Evolutionary conservation across 2,888 invertebrate genomes (phyloP), one percentile per base, ranked within the genome.

Genomic region (Hydraecia micacea): DNA sequence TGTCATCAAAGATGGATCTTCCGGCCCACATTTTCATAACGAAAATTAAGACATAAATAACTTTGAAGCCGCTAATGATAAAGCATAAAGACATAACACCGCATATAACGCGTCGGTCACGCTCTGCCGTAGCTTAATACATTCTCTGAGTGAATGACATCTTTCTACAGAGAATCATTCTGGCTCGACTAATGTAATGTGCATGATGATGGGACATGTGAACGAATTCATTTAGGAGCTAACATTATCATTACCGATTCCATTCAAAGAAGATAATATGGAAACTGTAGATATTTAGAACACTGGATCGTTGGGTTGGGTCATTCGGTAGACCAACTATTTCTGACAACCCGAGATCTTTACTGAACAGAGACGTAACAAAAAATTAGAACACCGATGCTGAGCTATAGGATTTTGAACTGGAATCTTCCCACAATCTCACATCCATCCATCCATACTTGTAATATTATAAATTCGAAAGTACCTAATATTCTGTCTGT

Each of bases 11-110:
- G 89, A 80, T 90, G 73, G 77, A 82, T 85, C 91, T 93, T 95
- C 95, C 95, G 95, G 93, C 89, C 89, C 86, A 92, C 90, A 93
- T 92, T 93, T 92, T 91, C 92, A 93, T 92, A 92, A 92, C 89
- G 89, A 88, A 95, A 96, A 96, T 96, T 92, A 96, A 97, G 96
- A 96, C 96, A 96, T 96, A 92, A 96, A 96, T 95, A 93, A 95
- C 93, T 90, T 93, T 89, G 87, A 85, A 91, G 89, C 80, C 86
- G 83, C 90, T 92, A 92, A 94, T 93, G 91, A 93, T 91, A 93
- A 92, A 92, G 91, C 89, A 90, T 92, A 92, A 93, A 95, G 91
- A 91, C 93, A 89, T 95, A 96, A 95, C 93, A 93, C 95, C 95
- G 88, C 91, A 89, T 86, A 91, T 93, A 94, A 94, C 93, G 92